Base-by-base conservation (phyloP, 2,113 vertebrate species). In the Xiphophorus maculatus region DNA sequence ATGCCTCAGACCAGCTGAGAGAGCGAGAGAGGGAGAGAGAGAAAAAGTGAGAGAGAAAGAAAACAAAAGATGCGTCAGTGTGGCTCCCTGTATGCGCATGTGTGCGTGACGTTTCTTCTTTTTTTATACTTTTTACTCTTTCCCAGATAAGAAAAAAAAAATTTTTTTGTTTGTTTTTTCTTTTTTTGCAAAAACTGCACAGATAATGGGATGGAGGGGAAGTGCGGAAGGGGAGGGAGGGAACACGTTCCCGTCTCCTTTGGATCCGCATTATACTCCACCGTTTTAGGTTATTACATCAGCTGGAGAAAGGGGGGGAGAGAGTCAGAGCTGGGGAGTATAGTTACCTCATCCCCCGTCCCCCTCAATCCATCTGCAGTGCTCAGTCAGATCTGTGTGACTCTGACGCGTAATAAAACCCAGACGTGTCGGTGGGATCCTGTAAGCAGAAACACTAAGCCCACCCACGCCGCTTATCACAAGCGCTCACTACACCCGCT, bases 1-100 rank as follows among this genome's bases (percentile, higher is more conserved):
- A 84, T 83, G 89, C 87, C 87, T 89, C 81, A 73, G 82, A 85
- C 82, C 90, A 37, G 80, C 79, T 62, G 58, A 25, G 5, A 44
- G 35, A 42, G 35, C 8, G 9, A 35, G 35, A 35, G 9, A 35
- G 35, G 0, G 54, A 25, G 12, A 44, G 35, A 29, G 72, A 74
- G 73, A 79, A 60, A 62, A 73, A 51, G 33, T 51, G 58, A 65
- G 76, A 83, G 83, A 73, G 91, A 93, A 83, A 82, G 84, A 89
- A 84, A 86, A 90, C 85, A 84, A 94, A 88, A 82, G 88, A 92
- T 91, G 91, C 91, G 90, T 92, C 91, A 93, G 88, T 85, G 87
- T 86, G 82, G 84, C 79, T 66, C 72, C 79, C 85, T 87, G 80
- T 90, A 80, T 90, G 92, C 92, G 88, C 85, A 91, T 88, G 86